Conservation (phyloP, 2,113 vertebrate species). For the Corythoichthys intestinalis region DNA sequence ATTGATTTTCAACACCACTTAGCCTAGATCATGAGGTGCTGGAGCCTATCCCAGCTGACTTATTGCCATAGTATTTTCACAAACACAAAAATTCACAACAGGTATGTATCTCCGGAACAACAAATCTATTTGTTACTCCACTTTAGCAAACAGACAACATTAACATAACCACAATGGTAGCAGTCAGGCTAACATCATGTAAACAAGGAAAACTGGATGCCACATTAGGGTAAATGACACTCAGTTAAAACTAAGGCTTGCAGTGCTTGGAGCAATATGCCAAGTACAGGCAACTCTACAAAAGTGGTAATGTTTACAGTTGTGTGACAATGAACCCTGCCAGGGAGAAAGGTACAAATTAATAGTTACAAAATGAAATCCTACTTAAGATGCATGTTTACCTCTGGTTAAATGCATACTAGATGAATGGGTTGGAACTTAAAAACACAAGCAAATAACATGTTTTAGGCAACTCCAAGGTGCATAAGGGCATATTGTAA, state of each 20-base stretch:
- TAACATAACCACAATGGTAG: conserved; percentile 32
- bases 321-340: conserved; percentile 53
- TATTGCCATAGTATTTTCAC: background rate
- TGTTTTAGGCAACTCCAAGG: conserved; percentile 42
- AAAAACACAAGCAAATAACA: conserved; percentile 68
- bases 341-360: conserved; percentile 71
- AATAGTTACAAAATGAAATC: conserved; percentile 75
- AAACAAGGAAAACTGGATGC: conserved; percentile 62
- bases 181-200: conserved; percentile 59
- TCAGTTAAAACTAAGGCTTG: conserved; percentile 48
- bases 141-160: conserved; percentile 49
- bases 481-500: conserved; percentile 57
- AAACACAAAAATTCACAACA: conserved; percentile 15
- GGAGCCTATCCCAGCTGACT: too few species aligned
- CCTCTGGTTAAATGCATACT: conserved; percentile 77
- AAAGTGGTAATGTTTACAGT: conserved; percentile 61
- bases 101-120: conserved; percentile 20
- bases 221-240: conserved; percentile 61
- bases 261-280: conserved; percentile 43
- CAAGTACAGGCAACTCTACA: conserved; percentile 52
- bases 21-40: too few species aligned
- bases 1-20: too few species aligned
- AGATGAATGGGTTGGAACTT: conserved; percentile 63
- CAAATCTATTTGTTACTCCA: conserved; percentile 46
- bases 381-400: conserved; percentile 70